Evolutionary conservation across 2,888 invertebrate genomes (phyloP).

Genomic region (Rhagium mordax): DNA sequence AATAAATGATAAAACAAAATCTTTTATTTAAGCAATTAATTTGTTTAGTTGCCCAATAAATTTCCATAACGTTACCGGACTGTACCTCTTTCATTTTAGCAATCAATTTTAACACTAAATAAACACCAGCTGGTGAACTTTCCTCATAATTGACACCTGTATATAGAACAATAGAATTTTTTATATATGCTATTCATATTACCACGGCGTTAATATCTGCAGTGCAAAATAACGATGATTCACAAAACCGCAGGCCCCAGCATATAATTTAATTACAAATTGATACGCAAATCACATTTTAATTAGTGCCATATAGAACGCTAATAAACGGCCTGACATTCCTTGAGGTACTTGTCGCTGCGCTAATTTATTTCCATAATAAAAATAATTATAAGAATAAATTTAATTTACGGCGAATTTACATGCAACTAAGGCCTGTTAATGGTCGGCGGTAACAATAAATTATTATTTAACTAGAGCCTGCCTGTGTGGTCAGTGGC

Average conservation of each 20-base stretch:
- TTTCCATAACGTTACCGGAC: too few relatives aligned
- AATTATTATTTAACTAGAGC: constrained; percentile 19
- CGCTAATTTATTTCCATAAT: constrained; percentile 37
- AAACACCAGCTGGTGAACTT: neutral
- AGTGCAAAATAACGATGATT: neutral
- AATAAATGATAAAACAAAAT: too few relatives aligned
- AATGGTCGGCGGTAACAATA: constrained; percentile 14
- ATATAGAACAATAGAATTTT: neutral
- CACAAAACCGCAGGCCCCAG: neutral
- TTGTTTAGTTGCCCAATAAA: too few relatives aligned
- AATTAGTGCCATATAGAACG: neutral
- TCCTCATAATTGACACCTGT: neutral
- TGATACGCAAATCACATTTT: constrained; percentile 10
- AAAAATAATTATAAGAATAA: constrained; percentile 37
- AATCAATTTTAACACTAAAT: neutral
- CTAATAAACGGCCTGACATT: constrained; percentile 1
- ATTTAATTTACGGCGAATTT: constrained; percentile 37
- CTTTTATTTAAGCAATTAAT: too few relatives aligned
- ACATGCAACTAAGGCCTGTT: constrained; percentile 18
- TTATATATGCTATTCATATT: neutral
- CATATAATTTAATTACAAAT: constrained; percentile 1
- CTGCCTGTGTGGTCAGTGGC: constrained; percentile 25
- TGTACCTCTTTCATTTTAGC: too few relatives aligned
- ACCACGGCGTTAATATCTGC: neutral
- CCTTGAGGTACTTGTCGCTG: constrained; percentile 12